Percentiles rank a stretch among this genome's conserved stretches.
Evolutionary conservation across 2,797 vertebrate species (phyloP).

Genomic region (Amblyraja radiata): DNA sequence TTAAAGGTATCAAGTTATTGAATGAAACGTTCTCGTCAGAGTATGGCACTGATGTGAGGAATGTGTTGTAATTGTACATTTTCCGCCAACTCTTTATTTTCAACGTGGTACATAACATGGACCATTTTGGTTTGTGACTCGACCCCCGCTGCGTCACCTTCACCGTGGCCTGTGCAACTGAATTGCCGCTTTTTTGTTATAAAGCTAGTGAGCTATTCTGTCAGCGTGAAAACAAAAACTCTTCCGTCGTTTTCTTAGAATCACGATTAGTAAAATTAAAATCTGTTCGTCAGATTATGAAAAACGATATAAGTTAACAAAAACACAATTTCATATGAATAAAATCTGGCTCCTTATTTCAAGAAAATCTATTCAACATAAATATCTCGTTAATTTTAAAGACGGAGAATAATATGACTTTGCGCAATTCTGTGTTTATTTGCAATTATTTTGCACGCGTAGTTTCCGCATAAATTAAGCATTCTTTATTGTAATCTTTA

Average conservation of each 20-base stretch:
- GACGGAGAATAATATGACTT: too few species aligned
- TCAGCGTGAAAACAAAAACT: background rate
- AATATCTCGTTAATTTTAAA: background rate
- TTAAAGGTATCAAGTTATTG: slow-evolving; percentile 23
- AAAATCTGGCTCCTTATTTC: background rate
- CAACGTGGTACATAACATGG: background rate
- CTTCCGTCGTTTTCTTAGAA: background rate
- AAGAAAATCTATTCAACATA: background rate
- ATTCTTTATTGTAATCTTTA: background rate
- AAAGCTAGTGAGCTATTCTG: background rate
- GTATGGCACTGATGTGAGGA: background rate
- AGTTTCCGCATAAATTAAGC: background rate
- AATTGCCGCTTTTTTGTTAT: slow-evolving; percentile 11
- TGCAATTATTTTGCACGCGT: background rate
- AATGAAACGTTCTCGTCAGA: slow-evolving; percentile 4
- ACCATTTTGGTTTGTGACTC: slow-evolving; percentile 20
- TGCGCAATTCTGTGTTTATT: background rate
- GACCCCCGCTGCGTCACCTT: slow-evolving; percentile 36
- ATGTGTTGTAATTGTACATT: slow-evolving; percentile 33
- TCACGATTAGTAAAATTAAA: slow-evolving; percentile 1
- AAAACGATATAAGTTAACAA: background rate
- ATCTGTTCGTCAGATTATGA: background rate
- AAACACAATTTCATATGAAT: background rate
- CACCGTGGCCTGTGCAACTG: slow-evolving; percentile 31
- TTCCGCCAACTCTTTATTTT: slow-evolving; percentile 24